Base-by-base conservation (phyloP, 2,113 vertebrate species). In the Sander vitreus region DNA sequence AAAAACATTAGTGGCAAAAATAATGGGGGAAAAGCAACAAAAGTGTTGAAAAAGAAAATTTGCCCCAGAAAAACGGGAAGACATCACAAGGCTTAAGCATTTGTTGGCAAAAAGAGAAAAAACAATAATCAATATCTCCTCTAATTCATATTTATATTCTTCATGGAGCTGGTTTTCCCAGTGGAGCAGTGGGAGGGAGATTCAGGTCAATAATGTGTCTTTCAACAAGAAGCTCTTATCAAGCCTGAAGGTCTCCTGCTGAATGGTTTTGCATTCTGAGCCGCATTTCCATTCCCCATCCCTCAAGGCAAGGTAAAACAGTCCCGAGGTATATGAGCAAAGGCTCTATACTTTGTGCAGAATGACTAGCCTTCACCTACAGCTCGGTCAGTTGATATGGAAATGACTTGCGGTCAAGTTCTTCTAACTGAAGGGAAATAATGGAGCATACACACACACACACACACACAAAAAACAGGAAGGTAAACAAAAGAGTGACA, bases 261-360 rank as follows among this genome's bases (percentile, higher is more conserved):
- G 81, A 75, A 72, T 78, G 58, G 43, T 59, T 73, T 86, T 64
- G 9, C 87, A 60, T 73, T 77, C 48, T 21, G 23, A 69, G 30
- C 53, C 79, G 88, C 72, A 88, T 93, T 92, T 92, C 90, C 91
- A 91, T 92, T 57, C 33, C 2, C 45, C 33, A 67, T 89, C 84
- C 91, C 92, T 84, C 78, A 85, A 89, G 88, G 85, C 89, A 83
- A 91, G 88, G 89, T 76, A 80, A 86, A 60, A 55, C 43, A 39
- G 77, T 88, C 85, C 83, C 83, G 0, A 70, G 87, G 89, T 86
- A 39, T 25, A 15, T 16, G 81, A 63, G 73, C 47, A 62, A 57
- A 77, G 60, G 39, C 72, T 76, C 33, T 21, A 8, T 36, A 62
- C 65, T 83, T 51, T 57, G 69, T 39, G 16, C 30, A 4, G 47